phyloP scores from a whole-genome alignment of 2,888 invertebrate species.

The Carterocephalus palaemon region DNA sequence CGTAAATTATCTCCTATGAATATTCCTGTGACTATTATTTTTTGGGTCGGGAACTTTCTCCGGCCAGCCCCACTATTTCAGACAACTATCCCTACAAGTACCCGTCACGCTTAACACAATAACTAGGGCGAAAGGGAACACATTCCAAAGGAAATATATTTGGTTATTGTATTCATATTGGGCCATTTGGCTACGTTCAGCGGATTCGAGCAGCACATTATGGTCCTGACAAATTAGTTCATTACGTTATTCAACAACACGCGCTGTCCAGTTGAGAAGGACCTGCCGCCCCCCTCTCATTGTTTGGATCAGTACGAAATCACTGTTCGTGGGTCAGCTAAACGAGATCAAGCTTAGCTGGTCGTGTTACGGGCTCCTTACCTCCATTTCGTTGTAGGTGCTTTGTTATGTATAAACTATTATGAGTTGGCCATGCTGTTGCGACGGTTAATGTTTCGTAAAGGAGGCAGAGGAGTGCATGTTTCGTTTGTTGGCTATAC shows the following conservation, averaged over 20 bases:
- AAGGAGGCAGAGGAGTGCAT: slow-evolving; percentile 29
- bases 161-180: slow-evolving; percentile 36
- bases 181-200: slow-evolving; percentile 40
- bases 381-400: slow-evolving; percentile 34
- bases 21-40: too few relatives aligned
- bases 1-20: too few relatives aligned
- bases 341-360: slow-evolving; percentile 30
- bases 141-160: slow-evolving; percentile 27
- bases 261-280: slow-evolving; percentile 33
- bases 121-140: slow-evolving; percentile 10
- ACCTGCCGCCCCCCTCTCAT: slow-evolving; percentile 27
- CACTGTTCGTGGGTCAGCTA: slow-evolving; percentile 27
- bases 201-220: slow-evolving; percentile 49
- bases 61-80: too few relatives aligned
- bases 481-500: slow-evolving; percentile 22
- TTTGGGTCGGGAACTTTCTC: too few relatives aligned
- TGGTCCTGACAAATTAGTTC: slow-evolving; percentile 51
- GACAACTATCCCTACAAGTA: too few relatives aligned
- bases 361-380: slow-evolving; percentile 28
- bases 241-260: slow-evolving; percentile 47
- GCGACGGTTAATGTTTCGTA: slow-evolving; percentile 30
- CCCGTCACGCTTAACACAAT: too few relatives aligned
- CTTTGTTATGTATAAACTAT: slow-evolving; percentile 38
- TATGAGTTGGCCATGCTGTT: slow-evolving; percentile 34
- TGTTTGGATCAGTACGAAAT: slow-evolving; percentile 20